Base-by-base conservation (phyloP, 2,113 vertebrate species). In the Eira barbara region DNA sequence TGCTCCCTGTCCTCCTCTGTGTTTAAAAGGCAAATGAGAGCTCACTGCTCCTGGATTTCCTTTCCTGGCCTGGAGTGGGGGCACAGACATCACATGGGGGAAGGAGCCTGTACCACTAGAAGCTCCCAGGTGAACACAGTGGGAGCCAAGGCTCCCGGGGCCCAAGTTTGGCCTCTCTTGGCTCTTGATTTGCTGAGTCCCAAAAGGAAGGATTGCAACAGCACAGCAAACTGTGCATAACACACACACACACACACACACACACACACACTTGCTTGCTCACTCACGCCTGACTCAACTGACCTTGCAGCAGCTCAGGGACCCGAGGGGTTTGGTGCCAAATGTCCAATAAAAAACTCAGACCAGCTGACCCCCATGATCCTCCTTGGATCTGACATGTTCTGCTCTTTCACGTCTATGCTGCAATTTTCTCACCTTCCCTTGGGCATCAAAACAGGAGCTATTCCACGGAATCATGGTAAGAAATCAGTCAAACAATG, bases 121-220 rank as follows among this genome's bases (percentile, higher is more conserved):
- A 2, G 45, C 3, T n/a, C 45, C n/a, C 14, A 20, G 29, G 29
- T 7, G 39, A 71, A 63, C 0, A 0, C 6, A 7, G 49, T 18
- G 21, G 20, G 61, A 67, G 12, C 49, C 34, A 25, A 27, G 31
- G 31, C 36, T 31, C 71, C 5, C 9, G 81, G 31, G 79, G 36
- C 65, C 81, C 34, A 15, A 23, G 39, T 20, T 59, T 45, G 57
- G 57, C 47, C 20, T 82, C 57, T 80, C 63, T 36, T 13, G 20
- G 59, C 79, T 52, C 6, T 17, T 49, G 73, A 42, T 81, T 47
- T 49, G 9, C 23, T 79, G 31, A 80, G n/a, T 63, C 14, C 63
- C 61, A 57, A 45, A 57, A 69, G 31, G 42, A 91, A 88, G 34
- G 36, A 7, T 49, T 23, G 1, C 21, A 52, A 21, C 21, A 67